Conservation (phyloP, 2,888 invertebrate species). For the Stenodera caucasica region DNA sequence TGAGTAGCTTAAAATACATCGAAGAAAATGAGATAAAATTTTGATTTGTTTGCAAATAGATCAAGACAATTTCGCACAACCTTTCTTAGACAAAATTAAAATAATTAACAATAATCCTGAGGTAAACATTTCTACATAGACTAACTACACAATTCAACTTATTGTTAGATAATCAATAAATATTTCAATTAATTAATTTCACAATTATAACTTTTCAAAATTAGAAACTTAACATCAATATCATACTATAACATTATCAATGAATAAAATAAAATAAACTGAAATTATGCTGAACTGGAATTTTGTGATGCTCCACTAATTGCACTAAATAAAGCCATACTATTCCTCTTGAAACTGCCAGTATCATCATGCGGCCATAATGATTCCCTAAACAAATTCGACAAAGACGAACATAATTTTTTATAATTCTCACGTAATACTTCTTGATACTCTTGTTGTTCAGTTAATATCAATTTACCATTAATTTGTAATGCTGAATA, state of each 20-base stretch:
- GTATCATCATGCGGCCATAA: constrained; percentile 66
- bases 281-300: constrained; percentile 74
- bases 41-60: not conserved
- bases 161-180: not conserved
- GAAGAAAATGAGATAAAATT: not conserved
- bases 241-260: constrained; percentile 2
- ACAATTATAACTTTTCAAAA: not conserved
- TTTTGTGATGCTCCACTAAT: constrained; percentile 80
- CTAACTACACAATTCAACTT: constrained; percentile 3
- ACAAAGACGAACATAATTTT: constrained; percentile 78
- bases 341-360: constrained; percentile 71
- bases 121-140: constrained; percentile 27
- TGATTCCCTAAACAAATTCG: constrained; percentile 73
- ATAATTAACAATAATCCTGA: constrained; percentile 14
- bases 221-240: not conserved
- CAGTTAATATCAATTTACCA: constrained; percentile 81
- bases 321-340: constrained; percentile 74
- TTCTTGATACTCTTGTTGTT: constrained; percentile 92
- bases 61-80: not conserved
- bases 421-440: constrained; percentile 84
- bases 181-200: not conserved
- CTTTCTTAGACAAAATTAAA: not conserved
- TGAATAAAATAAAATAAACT: constrained; percentile 7
- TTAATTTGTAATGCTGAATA: constrained; percentile 89
- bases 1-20: not conserved